phyloP scores from a whole-genome alignment of 2,113 vertebrate genomes.

The Anguilla rostrata region DNA sequence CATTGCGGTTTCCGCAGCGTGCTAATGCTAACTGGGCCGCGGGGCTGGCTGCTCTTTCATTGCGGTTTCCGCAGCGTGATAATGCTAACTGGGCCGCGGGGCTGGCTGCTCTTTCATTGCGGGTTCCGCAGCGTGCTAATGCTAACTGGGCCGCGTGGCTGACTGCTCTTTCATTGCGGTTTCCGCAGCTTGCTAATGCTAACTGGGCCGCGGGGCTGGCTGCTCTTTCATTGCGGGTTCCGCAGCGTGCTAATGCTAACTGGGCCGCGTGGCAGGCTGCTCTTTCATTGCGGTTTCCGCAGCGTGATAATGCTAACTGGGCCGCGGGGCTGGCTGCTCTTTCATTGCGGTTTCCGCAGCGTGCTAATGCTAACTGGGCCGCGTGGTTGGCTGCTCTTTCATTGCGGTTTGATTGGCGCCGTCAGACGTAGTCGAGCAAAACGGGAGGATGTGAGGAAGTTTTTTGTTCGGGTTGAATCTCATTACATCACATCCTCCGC shows the following conservation, averaged over 20 bases:
- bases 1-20: neutral
- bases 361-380: neutral
- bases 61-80: no score
- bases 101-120: neutral
- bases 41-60: neutral
- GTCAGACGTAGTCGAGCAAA: no score
- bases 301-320: neutral
- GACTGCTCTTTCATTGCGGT: neutral
- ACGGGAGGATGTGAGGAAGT: neutral
- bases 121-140: neutral
- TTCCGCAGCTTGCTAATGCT: neutral
- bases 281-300: neutral
- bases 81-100: neutral
- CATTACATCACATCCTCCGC: neutral
- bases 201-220: neutral
- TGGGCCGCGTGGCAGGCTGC: neutral
- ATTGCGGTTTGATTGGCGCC: no score
- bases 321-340: neutral
- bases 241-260: neutral
- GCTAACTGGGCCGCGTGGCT: neutral
- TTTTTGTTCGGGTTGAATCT: constrained; percentile 4
- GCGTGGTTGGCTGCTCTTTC: neutral
- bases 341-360: neutral
- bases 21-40: neutral
- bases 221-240: neutral